phyloP scores from a whole-genome alignment of 2,797 vertebrate species.

The Zenarchopterus dispar region DNA sequence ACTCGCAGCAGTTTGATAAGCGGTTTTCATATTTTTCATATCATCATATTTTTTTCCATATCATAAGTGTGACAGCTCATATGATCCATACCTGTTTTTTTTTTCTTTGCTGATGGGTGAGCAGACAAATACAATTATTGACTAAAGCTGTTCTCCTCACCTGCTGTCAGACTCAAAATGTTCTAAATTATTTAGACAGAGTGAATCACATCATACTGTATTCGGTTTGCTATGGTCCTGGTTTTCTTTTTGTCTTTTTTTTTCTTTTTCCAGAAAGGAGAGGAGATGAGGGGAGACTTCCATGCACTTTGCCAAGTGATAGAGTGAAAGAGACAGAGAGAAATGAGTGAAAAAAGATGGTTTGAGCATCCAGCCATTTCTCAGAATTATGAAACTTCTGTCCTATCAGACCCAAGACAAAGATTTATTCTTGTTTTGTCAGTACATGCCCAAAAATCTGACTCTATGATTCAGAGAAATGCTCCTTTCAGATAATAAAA shows the following conservation, averaged over 20 bases:
- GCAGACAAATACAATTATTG: constrained; percentile 69
- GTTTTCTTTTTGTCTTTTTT: neutral
- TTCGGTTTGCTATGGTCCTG: constrained; percentile 17
- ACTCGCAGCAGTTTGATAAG: neutral
- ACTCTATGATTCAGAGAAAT: no score
- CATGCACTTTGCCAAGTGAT: neutral
- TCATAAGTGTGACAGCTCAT: constrained; percentile 42
- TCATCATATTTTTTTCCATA: constrained; percentile 43
- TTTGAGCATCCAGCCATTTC: constrained; percentile 15
- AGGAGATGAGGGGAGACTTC: constrained; percentile 9
- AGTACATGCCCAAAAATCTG: neutral
- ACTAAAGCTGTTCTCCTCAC: constrained; percentile 45
- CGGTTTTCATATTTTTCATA: constrained; percentile 41
- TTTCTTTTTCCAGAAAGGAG: constrained; percentile 6
- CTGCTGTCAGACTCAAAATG: constrained; percentile 38
- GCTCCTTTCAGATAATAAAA: no score
- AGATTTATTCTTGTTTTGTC: constrained; percentile 10
- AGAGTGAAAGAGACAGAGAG: constrained; percentile 22
- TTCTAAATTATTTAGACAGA: constrained; percentile 30
- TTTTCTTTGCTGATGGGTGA: constrained; percentile 32
- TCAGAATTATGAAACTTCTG: constrained; percentile 20
- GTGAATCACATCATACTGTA: constrained; percentile 19
- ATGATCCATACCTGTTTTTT: constrained; percentile 43
- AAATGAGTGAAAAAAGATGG: constrained; percentile 4
- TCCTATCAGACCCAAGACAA: constrained; percentile 13